Evolutionary conservation across 1,140 invertebrate genomes (phyloP).

Genomic region (Drosophila pallidifrons): DNA sequence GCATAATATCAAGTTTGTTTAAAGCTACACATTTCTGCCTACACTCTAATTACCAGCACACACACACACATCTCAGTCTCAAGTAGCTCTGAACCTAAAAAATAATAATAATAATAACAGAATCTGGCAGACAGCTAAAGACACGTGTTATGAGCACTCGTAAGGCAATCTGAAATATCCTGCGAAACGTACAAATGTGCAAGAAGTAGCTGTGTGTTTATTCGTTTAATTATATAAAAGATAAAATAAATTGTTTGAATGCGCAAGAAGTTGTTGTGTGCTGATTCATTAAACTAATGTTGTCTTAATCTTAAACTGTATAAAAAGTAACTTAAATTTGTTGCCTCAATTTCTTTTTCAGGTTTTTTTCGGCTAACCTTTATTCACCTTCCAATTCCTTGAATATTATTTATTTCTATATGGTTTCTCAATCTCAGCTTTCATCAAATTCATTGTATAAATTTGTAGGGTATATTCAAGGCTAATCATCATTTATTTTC

Average conservation of each 20-base stretch:
- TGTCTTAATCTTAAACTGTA: too few species aligned
- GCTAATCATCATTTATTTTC: background rate
- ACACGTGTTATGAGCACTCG: constrained; percentile 24
- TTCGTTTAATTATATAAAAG: background rate
- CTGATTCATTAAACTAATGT: too few species aligned
- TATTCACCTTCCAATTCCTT: too few species aligned
- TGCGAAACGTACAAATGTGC: background rate
- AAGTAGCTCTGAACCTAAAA: constrained; percentile 9
- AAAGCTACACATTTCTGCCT: constrained; percentile 17
- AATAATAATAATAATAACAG: constrained; percentile 29
- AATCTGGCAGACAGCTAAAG: background rate
- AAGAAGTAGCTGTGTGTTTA: background rate
- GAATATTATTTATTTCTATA: too few species aligned
- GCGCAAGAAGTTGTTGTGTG: too few species aligned
- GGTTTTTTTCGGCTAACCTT: too few species aligned
- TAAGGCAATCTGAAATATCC: constrained; percentile 1
- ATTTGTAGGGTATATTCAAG: background rate
- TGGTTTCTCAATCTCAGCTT: too few species aligned
- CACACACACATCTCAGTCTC: constrained; percentile 17
- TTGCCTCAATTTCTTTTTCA: too few species aligned
- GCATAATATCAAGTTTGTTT: constrained; percentile 16
- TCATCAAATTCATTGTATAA: background rate
- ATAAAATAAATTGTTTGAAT: too few species aligned
- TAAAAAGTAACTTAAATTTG: too few species aligned
- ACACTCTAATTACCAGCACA: constrained; percentile 46